Conservation (phyloP, 92 coral and sea anemone species). For the Umimayanthus kanabou region DNA sequence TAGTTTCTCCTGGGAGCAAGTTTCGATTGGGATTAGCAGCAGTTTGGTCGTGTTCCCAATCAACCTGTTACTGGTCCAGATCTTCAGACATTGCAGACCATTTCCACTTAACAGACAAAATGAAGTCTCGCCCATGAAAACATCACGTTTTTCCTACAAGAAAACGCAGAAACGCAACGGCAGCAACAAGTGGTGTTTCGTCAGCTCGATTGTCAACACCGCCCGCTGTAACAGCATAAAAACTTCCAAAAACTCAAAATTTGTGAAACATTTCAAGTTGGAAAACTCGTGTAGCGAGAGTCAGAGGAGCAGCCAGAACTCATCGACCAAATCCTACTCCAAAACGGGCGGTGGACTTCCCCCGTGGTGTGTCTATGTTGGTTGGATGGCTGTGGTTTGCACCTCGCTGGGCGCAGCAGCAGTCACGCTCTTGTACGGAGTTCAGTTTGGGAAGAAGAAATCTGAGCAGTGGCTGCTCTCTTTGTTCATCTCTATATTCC, state of each 20-base stretch:
- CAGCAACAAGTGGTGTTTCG: neutral
- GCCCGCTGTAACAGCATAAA: neutral
- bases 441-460: conserved; percentile 77
- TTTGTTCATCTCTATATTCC: conserved; percentile 79
- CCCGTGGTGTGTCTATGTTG: conserved; percentile 83
- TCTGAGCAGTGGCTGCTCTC: conserved; percentile 94
- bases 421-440: conserved; percentile 83
- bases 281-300: conserved; percentile 18
- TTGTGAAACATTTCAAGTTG: neutral
- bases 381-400: conserved; percentile 71
- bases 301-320: neutral
- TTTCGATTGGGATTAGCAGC: conserved; percentile 87
- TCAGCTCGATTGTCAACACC: neutral
- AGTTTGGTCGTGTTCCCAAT: conserved; percentile 91
- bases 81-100: conserved; percentile 83
- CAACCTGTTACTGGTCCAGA: conserved; percentile 85
- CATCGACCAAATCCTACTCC: neutral
- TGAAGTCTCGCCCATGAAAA: conserved; percentile 23
- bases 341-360: conserved; percentile 65
- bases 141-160: neutral
- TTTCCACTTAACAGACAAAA: neutral
- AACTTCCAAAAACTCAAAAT: neutral
- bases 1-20: conserved; percentile 91
- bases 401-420: conserved; percentile 71
- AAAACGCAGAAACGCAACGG: neutral